Conservation (phyloP, 2,797 vertebrate species). For the Microctenopoma lineatum region DNA sequence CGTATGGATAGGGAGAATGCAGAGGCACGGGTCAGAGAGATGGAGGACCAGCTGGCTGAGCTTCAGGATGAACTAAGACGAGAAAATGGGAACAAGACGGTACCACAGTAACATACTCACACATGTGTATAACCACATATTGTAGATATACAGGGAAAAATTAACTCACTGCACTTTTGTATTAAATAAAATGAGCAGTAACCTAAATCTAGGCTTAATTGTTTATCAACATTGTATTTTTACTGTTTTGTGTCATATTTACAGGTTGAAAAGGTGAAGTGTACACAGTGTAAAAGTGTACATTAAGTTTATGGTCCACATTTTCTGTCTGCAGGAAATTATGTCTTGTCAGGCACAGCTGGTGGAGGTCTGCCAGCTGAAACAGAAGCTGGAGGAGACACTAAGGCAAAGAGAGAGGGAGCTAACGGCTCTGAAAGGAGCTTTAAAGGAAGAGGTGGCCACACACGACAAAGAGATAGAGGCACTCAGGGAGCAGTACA, state of each 20-base stretch:
- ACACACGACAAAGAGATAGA: slow-evolving; percentile 91
- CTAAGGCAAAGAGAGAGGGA: slow-evolving; percentile 90
- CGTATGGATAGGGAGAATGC: slow-evolving; percentile 86
- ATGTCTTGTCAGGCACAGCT: slow-evolving; percentile 84
- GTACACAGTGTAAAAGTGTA: too few species aligned
- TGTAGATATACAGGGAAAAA: slow-evolving; percentile 1
- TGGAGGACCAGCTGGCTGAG: slow-evolving; percentile 87
- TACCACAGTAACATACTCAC: slow-evolving; percentile 60
- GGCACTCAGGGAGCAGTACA: slow-evolving; percentile 88
- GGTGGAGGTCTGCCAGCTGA: slow-evolving; percentile 80
- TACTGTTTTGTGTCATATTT: background rate
- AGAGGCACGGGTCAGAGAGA: slow-evolving; percentile 79
- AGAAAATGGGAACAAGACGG: slow-evolving; percentile 81
- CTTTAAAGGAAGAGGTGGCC: slow-evolving; percentile 94
- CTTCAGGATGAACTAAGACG: slow-evolving; percentile 85
- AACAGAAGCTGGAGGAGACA: slow-evolving; percentile 88
- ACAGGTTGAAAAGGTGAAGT: too few species aligned
- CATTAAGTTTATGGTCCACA: background rate
- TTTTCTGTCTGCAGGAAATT: slow-evolving; percentile 83
- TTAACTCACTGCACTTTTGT: background rate
- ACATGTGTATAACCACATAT: slow-evolving; percentile 33
- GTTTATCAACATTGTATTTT: background rate
- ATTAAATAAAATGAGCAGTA: background rate
- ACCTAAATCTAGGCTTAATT: background rate
- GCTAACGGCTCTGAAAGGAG: slow-evolving; percentile 92